A percentile compares a stretch with the other conserved stretches of the same genome.
Evolutionary conservation across 1,140 invertebrate species (phyloP).

Genomic region (Lepidurus apus): DNA sequence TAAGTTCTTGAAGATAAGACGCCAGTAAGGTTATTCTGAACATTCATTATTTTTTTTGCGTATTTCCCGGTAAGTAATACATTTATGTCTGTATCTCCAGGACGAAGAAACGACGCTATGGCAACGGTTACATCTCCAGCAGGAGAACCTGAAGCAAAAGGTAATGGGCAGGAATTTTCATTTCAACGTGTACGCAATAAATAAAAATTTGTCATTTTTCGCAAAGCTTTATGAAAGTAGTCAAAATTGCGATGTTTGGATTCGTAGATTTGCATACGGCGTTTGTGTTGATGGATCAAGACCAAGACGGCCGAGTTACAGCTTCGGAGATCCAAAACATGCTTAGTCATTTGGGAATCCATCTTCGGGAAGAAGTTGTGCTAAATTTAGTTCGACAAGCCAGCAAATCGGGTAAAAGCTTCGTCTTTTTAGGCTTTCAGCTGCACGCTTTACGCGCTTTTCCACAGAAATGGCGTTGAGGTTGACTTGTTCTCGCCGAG

Average conservation of each 20-base stretch:
- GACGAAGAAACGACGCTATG: neutral
- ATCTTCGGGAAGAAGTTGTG: conserved; percentile 62
- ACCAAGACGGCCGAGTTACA: conserved; percentile 65
- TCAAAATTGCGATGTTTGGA: conserved; percentile 27
- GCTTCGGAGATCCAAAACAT: conserved; percentile 65
- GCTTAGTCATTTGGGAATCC: conserved; percentile 65
- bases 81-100: neutral
- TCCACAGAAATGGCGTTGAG: neutral
- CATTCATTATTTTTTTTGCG: neutral
- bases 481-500: neutral
- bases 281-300: conserved; percentile 64
- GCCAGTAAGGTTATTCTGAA: neutral
- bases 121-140: conserved; percentile 12
- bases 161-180: neutral
- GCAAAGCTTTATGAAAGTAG: neutral
- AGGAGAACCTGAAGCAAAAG: neutral
- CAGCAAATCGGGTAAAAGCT: conserved; percentile 55
- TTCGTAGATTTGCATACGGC: conserved; percentile 63
- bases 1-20: too few species aligned
- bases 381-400: conserved; percentile 62
- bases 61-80: neutral
- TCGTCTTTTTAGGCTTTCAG: neutral
- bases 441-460: neutral
- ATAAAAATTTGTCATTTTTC: neutral
- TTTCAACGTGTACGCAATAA: neutral